Evolutionary conservation across 2,113 vertebrate species (phyloP).

Genomic region (Dolichotis patagonum): DNA sequence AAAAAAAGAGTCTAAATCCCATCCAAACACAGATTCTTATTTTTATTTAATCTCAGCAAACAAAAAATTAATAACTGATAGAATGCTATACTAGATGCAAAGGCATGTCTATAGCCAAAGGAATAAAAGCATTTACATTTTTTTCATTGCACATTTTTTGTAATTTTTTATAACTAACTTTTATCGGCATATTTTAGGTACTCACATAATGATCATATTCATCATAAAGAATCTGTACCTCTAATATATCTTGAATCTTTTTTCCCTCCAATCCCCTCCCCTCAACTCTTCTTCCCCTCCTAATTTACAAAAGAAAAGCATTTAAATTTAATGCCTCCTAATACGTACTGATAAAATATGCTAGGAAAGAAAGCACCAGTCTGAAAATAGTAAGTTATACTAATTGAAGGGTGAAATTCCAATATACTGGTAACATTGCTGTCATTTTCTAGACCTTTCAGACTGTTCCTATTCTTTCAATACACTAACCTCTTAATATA

Average conservation of each 20-base stretch:
- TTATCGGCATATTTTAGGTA: not conserved
- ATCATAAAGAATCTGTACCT: not conserved
- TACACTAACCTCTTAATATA: not conserved
- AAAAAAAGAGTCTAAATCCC: not conserved
- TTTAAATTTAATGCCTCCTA: slow-evolving; percentile 34
- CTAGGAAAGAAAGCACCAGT: not conserved
- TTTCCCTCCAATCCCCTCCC: not conserved
- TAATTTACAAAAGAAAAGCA: not conserved
- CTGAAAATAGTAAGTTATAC: slow-evolving; percentile 32
- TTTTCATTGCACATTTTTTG: not conserved
- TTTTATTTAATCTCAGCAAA: slow-evolving; percentile 47
- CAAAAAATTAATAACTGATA: slow-evolving; percentile 12
- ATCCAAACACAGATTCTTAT: slow-evolving; percentile 18
- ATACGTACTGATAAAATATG: not conserved
- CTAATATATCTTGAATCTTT: not conserved
- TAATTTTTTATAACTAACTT: not conserved
- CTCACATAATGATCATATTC: not conserved
- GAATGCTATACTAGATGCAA: slow-evolving; percentile 29
- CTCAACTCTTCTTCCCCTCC: not conserved
- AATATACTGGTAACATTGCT: not conserved
- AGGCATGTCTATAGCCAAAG: slow-evolving; percentile 33
- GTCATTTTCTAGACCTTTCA: slow-evolving; percentile 35
- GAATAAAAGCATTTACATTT: slow-evolving; percentile 24
- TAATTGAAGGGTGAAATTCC: slow-evolving; percentile 37
- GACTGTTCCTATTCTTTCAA: slow-evolving; percentile 30